Base-by-base conservation (phyloP, 2,113 vertebrate species). In the Cyprinodon tularosa region DNA sequence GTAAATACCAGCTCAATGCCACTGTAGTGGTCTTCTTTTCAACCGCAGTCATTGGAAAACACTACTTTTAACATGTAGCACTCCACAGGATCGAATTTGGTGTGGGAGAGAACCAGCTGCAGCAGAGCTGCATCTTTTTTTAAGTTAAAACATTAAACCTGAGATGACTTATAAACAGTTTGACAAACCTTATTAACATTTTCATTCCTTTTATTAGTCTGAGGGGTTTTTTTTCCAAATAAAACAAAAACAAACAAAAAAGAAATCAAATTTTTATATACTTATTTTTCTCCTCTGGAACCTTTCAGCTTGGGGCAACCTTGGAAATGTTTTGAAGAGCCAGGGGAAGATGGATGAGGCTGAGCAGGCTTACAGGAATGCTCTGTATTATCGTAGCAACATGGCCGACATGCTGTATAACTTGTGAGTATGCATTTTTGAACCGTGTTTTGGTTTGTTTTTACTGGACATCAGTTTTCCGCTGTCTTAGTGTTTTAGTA, bases 321-420 rank as follows among this genome's bases (percentile, higher is more conserved):
- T 99, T 84, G 98, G 98, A 92, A 99, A 99, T 88, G 97, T 99
- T 88, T 94, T 99, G 87, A 99, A 99, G 95, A 99, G 97, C 95
- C 98, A 99, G 93, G 96, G 96, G 77, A 96, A 99, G 94, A 96
- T 99, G 94, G 91, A 94, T 42, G 96, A 98, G 95, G 98, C 98
- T 50, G 98, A 99, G 90, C 95, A 88, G 85, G 97, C 98, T 47
- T 99, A 99, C 87, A 96, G 98, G 90, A 99, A 98, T 78, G 97
- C 98, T 83, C 95, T 99, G 84, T 97, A 97, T 92, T 99, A 98
- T 90, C 96, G 98, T 79, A 98, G 97, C 93, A 99, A 99, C 95
- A 99, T 99, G 98, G 98, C 98, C 1, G 98, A 99, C 92, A 99
- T 99, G 98, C 96, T 99, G 85, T 99, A 99, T 89, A 99, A 99